Conservation (phyloP, 2,888 invertebrate species). For the Drosophila acutilabella region DNA sequence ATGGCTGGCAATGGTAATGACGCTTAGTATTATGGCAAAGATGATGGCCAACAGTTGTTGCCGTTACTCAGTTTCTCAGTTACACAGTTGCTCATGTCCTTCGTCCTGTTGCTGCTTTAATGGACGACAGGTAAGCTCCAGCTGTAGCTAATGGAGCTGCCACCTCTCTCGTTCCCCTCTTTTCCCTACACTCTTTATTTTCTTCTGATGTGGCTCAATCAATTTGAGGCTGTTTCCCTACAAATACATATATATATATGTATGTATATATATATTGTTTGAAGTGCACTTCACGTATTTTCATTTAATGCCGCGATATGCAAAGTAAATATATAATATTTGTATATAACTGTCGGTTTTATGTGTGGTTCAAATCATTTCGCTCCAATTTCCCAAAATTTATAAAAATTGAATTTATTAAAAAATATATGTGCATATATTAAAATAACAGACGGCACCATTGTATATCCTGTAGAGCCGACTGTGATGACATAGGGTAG, state of each 20-base stretch:
- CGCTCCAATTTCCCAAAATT: constrained; percentile 49
- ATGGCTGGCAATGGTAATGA: constrained; percentile 68
- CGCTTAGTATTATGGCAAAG: constrained; percentile 70
- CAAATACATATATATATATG: not conserved
- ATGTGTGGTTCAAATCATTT: constrained; percentile 59
- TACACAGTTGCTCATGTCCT: constrained; percentile 5
- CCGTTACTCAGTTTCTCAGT: constrained; percentile 17
- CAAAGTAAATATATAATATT: constrained; percentile 52
- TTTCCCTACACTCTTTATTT: not conserved
- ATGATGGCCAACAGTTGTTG: constrained; percentile 52
- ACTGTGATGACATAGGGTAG: not conserved
- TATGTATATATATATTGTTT: constrained; percentile 32
- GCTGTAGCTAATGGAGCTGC: constrained; percentile 46
- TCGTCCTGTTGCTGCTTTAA: constrained; percentile 37
- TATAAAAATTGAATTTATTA: constrained; percentile 53
- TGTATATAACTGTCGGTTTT: constrained; percentile 55
- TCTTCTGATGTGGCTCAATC: constrained; percentile 26
- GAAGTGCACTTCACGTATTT: constrained; percentile 35
- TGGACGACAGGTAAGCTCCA: constrained; percentile 47
- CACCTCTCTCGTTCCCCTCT: not conserved
- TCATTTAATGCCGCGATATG: constrained; percentile 35
- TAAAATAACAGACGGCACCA: constrained; percentile 67
- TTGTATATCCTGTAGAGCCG: constrained; percentile 26
- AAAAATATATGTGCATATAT: constrained; percentile 71
- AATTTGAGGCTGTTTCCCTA: constrained; percentile 27